Evolutionary conservation across 2,797 vertebrate genomes (phyloP).

Genomic region (Anguilla marmorata): DNA sequence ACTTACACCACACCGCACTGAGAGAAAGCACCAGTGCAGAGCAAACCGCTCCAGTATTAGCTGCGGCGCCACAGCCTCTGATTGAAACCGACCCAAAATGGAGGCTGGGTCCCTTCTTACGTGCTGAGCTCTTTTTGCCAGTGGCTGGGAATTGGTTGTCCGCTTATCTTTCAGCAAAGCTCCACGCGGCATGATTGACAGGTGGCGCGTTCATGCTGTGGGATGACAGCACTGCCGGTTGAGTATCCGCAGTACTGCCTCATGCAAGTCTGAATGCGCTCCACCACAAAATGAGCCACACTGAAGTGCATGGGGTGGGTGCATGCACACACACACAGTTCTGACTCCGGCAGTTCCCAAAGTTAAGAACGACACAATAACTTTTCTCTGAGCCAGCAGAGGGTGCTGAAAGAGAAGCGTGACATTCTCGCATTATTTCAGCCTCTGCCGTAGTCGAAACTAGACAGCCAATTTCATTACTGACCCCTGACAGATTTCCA

Average conservation of each 20-base stretch:
- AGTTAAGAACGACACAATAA: background rate
- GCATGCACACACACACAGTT: background rate
- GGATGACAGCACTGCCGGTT: background rate
- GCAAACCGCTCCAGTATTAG: conserved; percentile 32
- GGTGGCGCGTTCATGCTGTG: background rate
- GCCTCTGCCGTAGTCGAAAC: background rate
- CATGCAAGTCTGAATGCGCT: background rate
- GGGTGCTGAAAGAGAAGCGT: conserved; percentile 29
- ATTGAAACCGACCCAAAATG: conserved; percentile 39
- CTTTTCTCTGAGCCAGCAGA: conserved; percentile 24
- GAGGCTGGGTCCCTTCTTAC: conserved; percentile 33
- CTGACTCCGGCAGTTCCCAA: background rate
- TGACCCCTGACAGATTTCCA: background rate
- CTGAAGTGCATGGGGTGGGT: background rate
- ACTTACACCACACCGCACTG: conserved; percentile 3
- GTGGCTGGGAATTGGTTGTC: conserved; percentile 40
- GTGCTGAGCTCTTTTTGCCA: conserved; percentile 30
- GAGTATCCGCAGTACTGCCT: background rate
- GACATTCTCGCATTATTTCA: background rate
- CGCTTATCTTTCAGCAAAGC: conserved; percentile 36
- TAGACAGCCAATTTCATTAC: background rate
- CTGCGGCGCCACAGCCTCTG: conserved; percentile 36
- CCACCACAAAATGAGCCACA: background rate
- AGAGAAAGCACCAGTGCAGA: background rate
- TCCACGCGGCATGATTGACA: background rate